These are phyloP conservation scores for Chaitophorus viminalis DNA, from an alignment of 2,888 invertebrate species.

Conservation along the genomic window DNA sequence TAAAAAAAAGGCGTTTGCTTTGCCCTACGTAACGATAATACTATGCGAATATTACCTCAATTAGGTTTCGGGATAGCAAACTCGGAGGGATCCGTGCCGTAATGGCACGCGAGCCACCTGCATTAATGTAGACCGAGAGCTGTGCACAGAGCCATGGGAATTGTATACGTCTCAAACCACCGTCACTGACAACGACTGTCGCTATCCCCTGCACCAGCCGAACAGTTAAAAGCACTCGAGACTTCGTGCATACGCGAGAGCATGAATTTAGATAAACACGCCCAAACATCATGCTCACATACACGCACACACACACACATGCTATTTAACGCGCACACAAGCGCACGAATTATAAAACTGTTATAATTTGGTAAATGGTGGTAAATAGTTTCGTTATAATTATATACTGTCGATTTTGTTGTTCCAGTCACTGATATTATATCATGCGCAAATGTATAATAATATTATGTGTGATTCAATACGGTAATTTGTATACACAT, in stretches of 20 bases:
- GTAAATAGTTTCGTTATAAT: too few relatives aligned
- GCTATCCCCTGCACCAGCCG: neutral
- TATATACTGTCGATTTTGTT: too few relatives aligned
- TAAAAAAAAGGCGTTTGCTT: slow-evolving; percentile 5
- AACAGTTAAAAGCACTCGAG: slow-evolving; percentile 43
- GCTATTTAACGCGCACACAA: too few relatives aligned
- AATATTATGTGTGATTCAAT: too few relatives aligned
- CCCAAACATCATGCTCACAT: neutral
- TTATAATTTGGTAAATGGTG: too few relatives aligned
- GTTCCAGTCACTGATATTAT: too few relatives aligned
- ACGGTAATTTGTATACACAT: too few relatives aligned
- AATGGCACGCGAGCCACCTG: slow-evolving; percentile 25
- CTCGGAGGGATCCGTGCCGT: neutral
- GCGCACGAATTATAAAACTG: neutral
- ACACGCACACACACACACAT: neutral
- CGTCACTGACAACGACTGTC: neutral
- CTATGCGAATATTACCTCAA: slow-evolving; percentile 41
- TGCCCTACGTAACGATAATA: slow-evolving; percentile 28
- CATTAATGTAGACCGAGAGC: slow-evolving; percentile 21
- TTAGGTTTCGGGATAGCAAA: slow-evolving; percentile 17
- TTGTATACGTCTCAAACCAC: neutral
- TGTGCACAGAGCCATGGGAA: slow-evolving; percentile 20
- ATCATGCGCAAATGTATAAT: too few relatives aligned
- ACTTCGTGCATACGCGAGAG: neutral
- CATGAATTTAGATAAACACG: neutral